phyloP scores from a whole-genome alignment of 1,140 invertebrate species.

The Solen grandis region DNA sequence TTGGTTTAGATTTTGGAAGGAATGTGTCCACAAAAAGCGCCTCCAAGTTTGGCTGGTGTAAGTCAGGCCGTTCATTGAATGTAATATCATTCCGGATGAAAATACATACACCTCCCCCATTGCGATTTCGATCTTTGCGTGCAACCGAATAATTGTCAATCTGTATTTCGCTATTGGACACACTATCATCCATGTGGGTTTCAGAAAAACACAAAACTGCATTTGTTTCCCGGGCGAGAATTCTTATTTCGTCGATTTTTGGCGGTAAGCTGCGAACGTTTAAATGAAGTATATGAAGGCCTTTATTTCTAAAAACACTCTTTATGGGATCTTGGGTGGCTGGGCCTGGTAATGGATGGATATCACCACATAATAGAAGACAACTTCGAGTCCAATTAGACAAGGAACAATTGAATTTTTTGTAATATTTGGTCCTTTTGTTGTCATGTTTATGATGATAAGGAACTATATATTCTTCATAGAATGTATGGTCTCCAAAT shows the following conservation, averaged over 20 bases:
- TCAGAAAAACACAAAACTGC: conserved; percentile 26
- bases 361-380: conserved; percentile 17
- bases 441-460: no score
- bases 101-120: conserved; percentile 34
- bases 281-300: conserved; percentile 10
- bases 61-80: conserved; percentile 7
- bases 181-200: conserved; percentile 32
- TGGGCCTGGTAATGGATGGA: conserved; percentile 20
- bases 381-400: no score
- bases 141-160: conserved; percentile 33
- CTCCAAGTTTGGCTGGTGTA: background rate
- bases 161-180: conserved; percentile 9
- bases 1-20: conserved; percentile 17
- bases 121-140: conserved; percentile 15
- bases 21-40: background rate
- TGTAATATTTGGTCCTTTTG: no score
- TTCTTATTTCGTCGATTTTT: background rate
- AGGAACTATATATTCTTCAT: no score
- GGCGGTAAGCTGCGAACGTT: background rate
- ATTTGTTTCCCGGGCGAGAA: background rate
- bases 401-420: no score
- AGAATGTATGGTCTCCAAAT: no score
- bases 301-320: no score
- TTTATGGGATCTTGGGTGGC: no score
- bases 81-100: background rate